Conservation (phyloP, 2,113 vertebrate species). For the Notothenia coriiceps region DNA sequence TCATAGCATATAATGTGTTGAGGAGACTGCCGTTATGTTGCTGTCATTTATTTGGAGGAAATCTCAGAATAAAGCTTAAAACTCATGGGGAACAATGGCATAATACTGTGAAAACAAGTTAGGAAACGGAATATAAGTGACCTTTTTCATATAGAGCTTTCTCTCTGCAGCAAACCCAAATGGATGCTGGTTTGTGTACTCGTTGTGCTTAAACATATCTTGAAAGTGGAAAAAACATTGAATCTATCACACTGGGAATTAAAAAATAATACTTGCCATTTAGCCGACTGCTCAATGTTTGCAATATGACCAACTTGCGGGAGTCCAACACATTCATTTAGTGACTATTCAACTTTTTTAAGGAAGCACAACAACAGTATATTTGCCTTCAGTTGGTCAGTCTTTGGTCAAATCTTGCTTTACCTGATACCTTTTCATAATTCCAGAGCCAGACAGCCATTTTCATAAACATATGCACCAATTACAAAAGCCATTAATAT, state of each 20-base stretch:
- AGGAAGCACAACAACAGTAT: not conserved
- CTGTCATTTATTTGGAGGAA: not conserved
- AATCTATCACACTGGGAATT: not conserved
- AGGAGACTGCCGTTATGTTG: slow-evolving; percentile 6
- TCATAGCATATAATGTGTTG: not conserved
- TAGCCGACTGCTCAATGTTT: not conserved
- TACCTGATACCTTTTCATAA: slow-evolving; percentile 67
- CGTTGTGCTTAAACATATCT: too few species aligned
- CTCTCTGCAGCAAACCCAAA: not conserved
- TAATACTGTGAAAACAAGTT: not conserved
- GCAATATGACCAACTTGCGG: not conserved
- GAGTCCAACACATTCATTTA: not conserved
- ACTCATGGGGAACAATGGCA: not conserved
- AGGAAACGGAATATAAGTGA: not conserved
- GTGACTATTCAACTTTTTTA: not conserved
- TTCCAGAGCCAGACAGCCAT: slow-evolving; percentile 74
- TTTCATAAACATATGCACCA: slow-evolving; percentile 84
- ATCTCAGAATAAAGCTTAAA: not conserved
- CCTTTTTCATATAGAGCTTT: not conserved
- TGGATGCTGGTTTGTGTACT: too few species aligned
- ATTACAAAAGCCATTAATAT: slow-evolving; percentile 87
- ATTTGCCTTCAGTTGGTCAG: slow-evolving; percentile 8
- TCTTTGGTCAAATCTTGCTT: slow-evolving; percentile 13
- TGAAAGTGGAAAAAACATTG: not conserved
- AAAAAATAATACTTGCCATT: not conserved